Base-by-base conservation (phyloP, 2,113 vertebrate genomes). In the Lophotis ruficrista region DNA sequence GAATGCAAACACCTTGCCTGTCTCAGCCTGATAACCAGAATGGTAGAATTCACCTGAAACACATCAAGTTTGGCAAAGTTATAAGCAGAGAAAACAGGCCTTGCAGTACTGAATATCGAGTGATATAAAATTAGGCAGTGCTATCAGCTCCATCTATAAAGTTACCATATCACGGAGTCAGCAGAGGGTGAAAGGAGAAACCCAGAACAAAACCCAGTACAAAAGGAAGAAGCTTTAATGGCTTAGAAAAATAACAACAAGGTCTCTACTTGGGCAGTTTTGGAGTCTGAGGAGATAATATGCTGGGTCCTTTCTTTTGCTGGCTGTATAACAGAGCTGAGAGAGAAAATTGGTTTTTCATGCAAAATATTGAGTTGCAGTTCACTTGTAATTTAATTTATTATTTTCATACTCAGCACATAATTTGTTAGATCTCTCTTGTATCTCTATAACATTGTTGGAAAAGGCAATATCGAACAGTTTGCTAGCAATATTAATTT, bases 371-470 rank as follows among this genome's bases (percentile, higher is more conserved):
- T 90, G 93, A 94, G 87, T 54, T 89, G 73, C 81, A 90, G 73
- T 90, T 94, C 70, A 60, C 41, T 91, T 89, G 62, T 93, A 96
- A 95, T 97, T 96, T 94, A 91, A 92, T 94, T 94, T 91, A 94
- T 93, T 90, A 65, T 87, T 94, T 94, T 94, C 92, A 72, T 85
- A 80, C 45, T 80, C n/a, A 7, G 47, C 68, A 64, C n/a, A 10
- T 85, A 85, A 82, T 94, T 93, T 94, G 58, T 93, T 80, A 94
- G 81, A n/a, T 54, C 57, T 51, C 41, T 66, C 73, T 82, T 54
- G 50, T 75, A 37, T 56, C 84, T 86, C 81, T 68, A 1, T 43
- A 79, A 66, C 30, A 10, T 57, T 54, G 62, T 41, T 94, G 73
- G 70, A 75, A 95, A 94, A 85, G 73, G 57, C 82, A 82, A 85